phyloP scores from a whole-genome alignment of 2,888 invertebrate species.

The Meta bourneti region DNA sequence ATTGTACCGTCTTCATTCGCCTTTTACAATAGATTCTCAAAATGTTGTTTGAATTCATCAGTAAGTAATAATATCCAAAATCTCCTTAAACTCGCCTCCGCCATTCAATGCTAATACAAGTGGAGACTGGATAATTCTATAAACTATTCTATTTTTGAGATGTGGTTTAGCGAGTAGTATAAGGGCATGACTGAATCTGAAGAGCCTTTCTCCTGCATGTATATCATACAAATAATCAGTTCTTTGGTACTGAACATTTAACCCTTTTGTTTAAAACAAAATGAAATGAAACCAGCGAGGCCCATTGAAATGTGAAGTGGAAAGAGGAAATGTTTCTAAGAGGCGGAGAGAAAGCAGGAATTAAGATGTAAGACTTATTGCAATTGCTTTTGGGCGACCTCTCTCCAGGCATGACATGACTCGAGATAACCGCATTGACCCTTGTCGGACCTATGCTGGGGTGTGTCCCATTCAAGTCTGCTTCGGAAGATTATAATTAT shows the following conservation, averaged over 20 bases:
- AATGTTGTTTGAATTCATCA: no score
- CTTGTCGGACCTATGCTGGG: neutral
- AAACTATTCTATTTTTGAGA: neutral
- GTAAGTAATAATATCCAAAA: no score
- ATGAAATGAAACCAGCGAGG: neutral
- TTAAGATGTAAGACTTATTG: neutral
- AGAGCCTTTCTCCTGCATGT: neutral
- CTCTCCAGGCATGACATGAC: neutral
- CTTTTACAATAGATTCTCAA: no score
- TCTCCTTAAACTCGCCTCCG: no score
- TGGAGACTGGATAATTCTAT: no score
- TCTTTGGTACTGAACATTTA: neutral
- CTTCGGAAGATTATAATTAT: neutral
- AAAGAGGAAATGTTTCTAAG: neutral
- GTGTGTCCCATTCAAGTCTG: neutral
- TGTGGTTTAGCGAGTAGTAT: neutral
- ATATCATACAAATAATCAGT: neutral
- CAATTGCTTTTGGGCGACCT: neutral
- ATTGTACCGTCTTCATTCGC: no score
- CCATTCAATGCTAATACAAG: no score
- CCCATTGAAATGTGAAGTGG: neutral
- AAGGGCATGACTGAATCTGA: neutral
- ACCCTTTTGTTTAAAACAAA: neutral
- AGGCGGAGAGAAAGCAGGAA: constrained; percentile 2
- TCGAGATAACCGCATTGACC: neutral